Conservation (phyloP, 2,797 vertebrate genomes). For the Sebastes glaucus region DNA sequence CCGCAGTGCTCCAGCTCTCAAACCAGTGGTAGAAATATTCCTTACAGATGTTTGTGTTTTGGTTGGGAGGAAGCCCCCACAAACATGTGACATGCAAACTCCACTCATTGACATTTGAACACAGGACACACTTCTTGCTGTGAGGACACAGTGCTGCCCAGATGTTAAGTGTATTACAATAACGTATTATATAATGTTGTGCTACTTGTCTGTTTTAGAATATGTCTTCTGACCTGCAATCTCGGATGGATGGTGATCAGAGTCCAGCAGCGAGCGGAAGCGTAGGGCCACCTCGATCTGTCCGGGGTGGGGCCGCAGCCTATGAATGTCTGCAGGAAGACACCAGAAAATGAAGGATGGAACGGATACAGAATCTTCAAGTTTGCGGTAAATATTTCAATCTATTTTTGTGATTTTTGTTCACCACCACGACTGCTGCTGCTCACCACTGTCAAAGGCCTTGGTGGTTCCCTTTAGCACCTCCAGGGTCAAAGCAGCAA, state of each 20-base stretch:
- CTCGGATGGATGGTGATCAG: conserved; percentile 96
- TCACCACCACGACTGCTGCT: conserved; percentile 15
- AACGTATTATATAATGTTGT: background rate
- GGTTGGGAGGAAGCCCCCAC: background rate
- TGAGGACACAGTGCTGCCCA: background rate
- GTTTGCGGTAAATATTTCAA: background rate
- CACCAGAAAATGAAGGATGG: background rate
- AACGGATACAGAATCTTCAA: background rate
- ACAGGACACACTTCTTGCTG: background rate
- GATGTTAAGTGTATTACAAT: background rate
- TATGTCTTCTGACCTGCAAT: conserved; percentile 89
- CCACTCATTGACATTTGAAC: background rate
- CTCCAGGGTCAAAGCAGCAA: conserved; percentile 96
- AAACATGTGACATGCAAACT: background rate
- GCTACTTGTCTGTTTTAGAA: background rate
- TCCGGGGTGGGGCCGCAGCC: conserved; percentile 91
- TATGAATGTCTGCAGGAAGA: conserved; percentile 88
- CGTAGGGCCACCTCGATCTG: conserved; percentile 94
- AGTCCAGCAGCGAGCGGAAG: conserved; percentile 95
- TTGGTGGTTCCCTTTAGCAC: conserved; percentile 97
- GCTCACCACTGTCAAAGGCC: conserved; percentile 95
- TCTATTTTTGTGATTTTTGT: background rate
- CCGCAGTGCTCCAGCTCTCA: background rate
- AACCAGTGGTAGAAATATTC: background rate
- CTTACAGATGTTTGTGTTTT: background rate